These are phyloP conservation scores for Sarcophaga variegata DNA, from an alignment of 2,888 invertebrate species.

Conservation along the genomic window DNA sequence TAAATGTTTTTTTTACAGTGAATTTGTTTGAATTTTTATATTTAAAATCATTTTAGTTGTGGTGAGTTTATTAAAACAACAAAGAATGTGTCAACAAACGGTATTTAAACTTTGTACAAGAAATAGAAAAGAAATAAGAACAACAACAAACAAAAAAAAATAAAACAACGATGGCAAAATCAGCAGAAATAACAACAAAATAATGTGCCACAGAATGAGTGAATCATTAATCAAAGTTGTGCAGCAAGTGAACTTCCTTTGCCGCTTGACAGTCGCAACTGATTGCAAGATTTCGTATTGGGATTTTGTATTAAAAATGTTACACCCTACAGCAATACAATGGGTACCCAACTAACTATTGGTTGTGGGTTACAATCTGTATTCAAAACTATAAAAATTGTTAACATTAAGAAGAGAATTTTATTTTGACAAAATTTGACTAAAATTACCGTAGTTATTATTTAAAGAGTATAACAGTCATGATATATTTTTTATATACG, in stretches of 20 bases:
- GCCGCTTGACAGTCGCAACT: slow-evolving; percentile 81
- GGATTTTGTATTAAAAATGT: slow-evolving; percentile 75
- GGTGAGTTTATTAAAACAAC: slow-evolving; percentile 74
- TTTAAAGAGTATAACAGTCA: no score
- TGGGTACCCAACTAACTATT: no score
- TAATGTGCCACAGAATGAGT: slow-evolving; percentile 78
- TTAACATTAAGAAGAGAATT: no score
- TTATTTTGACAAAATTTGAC: no score
- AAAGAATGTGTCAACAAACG: slow-evolving; percentile 63
- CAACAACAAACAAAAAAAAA: slow-evolving; percentile 17
- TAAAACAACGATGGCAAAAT: slow-evolving; percentile 36
- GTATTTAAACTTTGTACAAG: slow-evolving; percentile 53
- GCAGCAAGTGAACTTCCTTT: slow-evolving; percentile 81
- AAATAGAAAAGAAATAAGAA: slow-evolving; percentile 18
- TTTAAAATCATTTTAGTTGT: slow-evolving; percentile 41
- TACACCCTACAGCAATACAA: slow-evolving; percentile 7
- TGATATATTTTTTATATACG: no score
- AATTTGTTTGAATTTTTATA: not conserved
- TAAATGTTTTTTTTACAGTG: not conserved
- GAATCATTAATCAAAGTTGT: slow-evolving; percentile 82
- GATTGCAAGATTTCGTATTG: slow-evolving; percentile 79
- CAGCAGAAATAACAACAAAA: slow-evolving; percentile 63
- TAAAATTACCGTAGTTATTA: no score
- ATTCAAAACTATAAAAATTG: no score
- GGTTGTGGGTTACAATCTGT: no score